phyloP scores from a whole-genome alignment of 2,888 invertebrate species.

The Scrobipalpa costella region DNA sequence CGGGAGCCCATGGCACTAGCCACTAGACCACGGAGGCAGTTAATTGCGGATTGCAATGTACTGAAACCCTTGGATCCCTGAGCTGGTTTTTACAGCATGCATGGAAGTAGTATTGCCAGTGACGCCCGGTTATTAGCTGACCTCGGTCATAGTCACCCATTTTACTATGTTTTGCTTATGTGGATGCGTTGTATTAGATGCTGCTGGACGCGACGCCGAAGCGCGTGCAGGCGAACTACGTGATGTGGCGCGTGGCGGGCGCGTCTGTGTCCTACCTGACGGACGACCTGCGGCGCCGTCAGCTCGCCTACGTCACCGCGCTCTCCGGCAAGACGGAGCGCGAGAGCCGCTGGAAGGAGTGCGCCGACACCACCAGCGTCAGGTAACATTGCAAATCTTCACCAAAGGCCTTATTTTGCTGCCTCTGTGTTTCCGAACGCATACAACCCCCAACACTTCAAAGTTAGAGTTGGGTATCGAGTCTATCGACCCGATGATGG shows the following conservation, averaged over 20 bases:
- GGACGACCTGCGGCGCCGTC: constrained; percentile 88
- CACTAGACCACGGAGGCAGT: too few species aligned
- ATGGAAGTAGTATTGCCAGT: too few species aligned
- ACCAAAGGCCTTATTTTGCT: too few species aligned
- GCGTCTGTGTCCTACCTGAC: constrained; percentile 91
- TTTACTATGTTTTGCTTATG: background rate
- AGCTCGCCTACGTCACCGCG: constrained; percentile 89
- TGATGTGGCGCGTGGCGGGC: constrained; percentile 94
- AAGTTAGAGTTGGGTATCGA: too few species aligned
- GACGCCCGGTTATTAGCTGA: too few species aligned
- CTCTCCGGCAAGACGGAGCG: constrained; percentile 92
- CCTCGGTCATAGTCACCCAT: too few species aligned
- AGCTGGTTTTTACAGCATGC: too few species aligned
- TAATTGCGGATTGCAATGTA: too few species aligned
- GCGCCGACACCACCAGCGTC: constrained; percentile 89
- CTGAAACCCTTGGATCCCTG: too few species aligned
- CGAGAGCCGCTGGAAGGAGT: constrained; percentile 95
- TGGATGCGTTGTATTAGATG: constrained; percentile 38
- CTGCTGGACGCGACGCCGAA: constrained; percentile 79
- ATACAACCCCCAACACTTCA: background rate
- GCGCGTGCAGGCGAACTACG: constrained; percentile 89
- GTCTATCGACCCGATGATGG: too few species aligned
- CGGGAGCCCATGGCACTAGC: too few species aligned
- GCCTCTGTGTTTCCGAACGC: too few species aligned
- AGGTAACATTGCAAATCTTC: constrained; percentile 71